A percentile compares a stretch with the other conserved stretches of the same genome.
These are phyloP conservation scores for Orchestia grillus DNA, from an alignment of 1,140 invertebrate genomes.

Conservation along the genomic window DNA sequence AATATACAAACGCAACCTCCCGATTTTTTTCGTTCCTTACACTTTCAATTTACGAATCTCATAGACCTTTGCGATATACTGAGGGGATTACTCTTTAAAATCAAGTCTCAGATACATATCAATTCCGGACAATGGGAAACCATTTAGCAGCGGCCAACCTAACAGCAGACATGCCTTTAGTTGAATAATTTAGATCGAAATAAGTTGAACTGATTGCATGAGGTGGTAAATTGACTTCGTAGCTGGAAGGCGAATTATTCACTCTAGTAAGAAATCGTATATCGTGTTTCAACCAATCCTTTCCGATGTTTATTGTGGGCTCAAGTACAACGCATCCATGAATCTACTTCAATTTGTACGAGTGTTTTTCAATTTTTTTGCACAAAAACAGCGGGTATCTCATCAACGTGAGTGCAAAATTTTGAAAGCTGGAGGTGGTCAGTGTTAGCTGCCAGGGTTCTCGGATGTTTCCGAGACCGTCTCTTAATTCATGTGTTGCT, in stretches of 20 bases:
- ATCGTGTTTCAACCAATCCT: background rate
- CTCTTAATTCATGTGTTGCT: conserved; percentile 29
- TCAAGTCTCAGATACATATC: background rate
- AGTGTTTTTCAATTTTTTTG: background rate
- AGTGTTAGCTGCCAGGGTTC: background rate
- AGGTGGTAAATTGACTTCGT: background rate
- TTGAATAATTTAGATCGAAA: background rate
- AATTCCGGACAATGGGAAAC: background rate
- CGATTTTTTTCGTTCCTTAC: background rate
- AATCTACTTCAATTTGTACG: background rate
- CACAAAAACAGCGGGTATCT: background rate
- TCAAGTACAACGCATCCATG: background rate
- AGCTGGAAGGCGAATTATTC: background rate
- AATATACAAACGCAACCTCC: background rate
- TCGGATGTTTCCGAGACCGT: conserved; percentile 11
- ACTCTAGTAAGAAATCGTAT: background rate
- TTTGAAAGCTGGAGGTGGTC: background rate
- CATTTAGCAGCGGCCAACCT: background rate
- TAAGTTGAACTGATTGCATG: background rate
- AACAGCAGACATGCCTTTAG: background rate
- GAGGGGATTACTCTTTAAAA: background rate
- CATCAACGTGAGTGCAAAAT: background rate
- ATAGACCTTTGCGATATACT: background rate
- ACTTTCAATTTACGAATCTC: background rate
- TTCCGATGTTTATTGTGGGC: background rate